Conservation (phyloP, 2,113 vertebrate genomes). For the Donacobius atricapilla region DNA sequence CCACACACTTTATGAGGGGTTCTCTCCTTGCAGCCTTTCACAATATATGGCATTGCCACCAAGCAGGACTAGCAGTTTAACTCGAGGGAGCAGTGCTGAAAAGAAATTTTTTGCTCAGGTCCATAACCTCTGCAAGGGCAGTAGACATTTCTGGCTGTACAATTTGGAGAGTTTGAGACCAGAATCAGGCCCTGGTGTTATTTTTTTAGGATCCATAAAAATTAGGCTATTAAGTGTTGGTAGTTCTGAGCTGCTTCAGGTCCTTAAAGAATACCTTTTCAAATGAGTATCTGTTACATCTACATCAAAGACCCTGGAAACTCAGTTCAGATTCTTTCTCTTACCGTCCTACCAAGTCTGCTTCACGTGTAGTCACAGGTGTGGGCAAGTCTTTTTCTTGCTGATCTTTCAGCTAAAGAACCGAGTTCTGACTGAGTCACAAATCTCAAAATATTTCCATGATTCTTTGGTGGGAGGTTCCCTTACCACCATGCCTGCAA, state of each 20-base stretch:
- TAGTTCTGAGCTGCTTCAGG: not conserved
- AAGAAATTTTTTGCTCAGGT: not conserved
- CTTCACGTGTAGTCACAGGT: not conserved
- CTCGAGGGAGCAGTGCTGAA: not conserved
- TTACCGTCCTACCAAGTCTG: not conserved
- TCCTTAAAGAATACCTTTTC: not conserved
- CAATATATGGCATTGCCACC: not conserved
- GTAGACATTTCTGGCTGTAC: not conserved
- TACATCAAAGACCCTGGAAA: not conserved
- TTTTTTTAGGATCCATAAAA: not conserved
- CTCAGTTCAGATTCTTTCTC: not conserved
- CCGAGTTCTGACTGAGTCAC: not conserved
- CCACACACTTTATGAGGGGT: not conserved
- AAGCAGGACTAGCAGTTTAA: not conserved
- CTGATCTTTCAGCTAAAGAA: not conserved
- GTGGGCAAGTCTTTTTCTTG: not conserved
- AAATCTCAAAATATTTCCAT: not conserved
- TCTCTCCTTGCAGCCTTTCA: not conserved
- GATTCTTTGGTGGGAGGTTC: not conserved
- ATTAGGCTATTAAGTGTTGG: not conserved
- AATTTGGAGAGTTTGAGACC: not conserved
- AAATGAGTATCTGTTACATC: not conserved
- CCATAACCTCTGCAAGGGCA: not conserved
- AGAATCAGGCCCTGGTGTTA: not conserved
- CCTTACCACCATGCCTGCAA: not conserved